These are phyloP conservation scores for Himalopsyche kuldschensis DNA, from an alignment of 2,888 invertebrate genomes.

Conservation along the genomic window DNA sequence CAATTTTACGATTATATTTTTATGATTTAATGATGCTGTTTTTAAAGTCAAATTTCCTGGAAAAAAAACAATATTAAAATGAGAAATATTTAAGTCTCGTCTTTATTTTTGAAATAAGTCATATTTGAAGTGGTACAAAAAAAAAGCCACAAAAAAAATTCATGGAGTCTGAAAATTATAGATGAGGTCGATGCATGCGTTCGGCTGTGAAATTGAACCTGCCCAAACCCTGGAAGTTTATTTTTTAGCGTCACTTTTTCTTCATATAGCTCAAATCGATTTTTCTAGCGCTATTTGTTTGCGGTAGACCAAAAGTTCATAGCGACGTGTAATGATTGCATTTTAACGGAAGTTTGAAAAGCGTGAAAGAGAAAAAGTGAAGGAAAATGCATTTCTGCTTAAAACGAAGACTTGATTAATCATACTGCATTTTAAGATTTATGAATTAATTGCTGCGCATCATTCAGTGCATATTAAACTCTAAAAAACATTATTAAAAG, in stretches of 20 bases:
- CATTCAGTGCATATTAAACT: too few species aligned
- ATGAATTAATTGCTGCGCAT: neutral
- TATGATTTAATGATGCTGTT: too few species aligned
- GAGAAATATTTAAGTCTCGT: too few species aligned
- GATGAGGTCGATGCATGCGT: slow-evolving; percentile 1
- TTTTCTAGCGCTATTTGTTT: neutral
- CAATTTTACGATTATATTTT: too few species aligned
- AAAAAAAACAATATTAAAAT: too few species aligned
- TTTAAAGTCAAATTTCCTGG: too few species aligned
- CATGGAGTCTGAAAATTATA: neutral
- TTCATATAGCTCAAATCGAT: slow-evolving; percentile 29
- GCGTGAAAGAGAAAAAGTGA: neutral
- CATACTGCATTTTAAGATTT: neutral
- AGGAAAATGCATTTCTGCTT: neutral
- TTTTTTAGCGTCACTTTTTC: slow-evolving; percentile 17
- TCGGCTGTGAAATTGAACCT: slow-evolving; percentile 34
- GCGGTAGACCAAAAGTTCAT: neutral
- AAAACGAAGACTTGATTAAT: neutral
- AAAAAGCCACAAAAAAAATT: too few species aligned
- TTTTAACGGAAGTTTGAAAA: neutral
- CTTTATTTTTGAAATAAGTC: too few species aligned
- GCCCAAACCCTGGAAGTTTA: slow-evolving; percentile 22
- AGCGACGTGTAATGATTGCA: neutral
- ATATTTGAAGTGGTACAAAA: too few species aligned
- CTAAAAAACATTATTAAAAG: too few species aligned